Evolutionary conservation across 1,140 invertebrate genomes (phyloP).

Genomic region (Arctopsyche grandis): DNA sequence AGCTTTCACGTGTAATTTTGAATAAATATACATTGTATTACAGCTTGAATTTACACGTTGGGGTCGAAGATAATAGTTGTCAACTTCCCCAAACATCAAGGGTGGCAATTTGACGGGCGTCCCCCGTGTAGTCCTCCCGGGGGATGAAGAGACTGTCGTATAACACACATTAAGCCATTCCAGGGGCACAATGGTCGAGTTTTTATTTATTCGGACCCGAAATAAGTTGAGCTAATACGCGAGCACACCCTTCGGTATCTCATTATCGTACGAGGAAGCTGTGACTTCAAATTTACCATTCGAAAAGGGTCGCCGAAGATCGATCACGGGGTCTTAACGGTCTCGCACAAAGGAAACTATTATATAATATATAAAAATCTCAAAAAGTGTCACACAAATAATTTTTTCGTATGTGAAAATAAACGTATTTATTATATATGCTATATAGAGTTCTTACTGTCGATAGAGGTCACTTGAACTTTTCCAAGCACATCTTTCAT

Average conservation of each 20-base stretch:
- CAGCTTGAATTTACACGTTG: conserved; percentile 44
- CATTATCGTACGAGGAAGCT: not conserved
- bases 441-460: conserved; percentile 6
- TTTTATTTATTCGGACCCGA: not conserved
- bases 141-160: not conserved
- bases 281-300: not conserved
- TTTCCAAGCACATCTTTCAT: not conserved
- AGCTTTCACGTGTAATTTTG: conserved; percentile 48
- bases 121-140: not conserved
- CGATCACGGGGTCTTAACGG: too few species aligned
- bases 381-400: too few species aligned
- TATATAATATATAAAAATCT: too few species aligned
- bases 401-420: too few species aligned
- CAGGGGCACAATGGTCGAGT: not conserved
- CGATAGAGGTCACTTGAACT: conserved; percentile 12
- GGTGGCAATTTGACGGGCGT: conserved; percentile 48
- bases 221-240: not conserved
- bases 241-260: not conserved
- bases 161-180: not conserved
- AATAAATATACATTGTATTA: conserved; percentile 53
- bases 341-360: too few species aligned
- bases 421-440: not conserved
- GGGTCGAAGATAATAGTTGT: conserved; percentile 52
- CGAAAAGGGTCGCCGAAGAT: not conserved
- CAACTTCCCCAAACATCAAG: conserved; percentile 43